Evolutionary conservation across 2,797 vertebrate species (phyloP).

Genomic region (Fistularia tabacaria): DNA sequence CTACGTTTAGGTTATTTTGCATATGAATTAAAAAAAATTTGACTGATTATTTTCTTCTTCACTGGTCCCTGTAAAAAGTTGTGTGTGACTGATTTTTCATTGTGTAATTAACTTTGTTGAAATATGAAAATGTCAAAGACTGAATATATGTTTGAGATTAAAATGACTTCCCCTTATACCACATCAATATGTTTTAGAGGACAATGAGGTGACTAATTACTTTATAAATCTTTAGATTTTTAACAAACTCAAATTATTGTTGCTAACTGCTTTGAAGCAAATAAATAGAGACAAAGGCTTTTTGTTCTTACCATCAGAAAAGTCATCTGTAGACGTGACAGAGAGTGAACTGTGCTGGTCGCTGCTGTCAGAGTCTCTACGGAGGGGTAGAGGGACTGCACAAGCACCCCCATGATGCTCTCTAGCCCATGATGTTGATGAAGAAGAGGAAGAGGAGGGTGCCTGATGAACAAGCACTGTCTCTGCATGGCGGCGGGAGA

Average conservation of each 20-base stretch:
- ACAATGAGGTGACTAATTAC: no score
- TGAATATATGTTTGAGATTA: neutral
- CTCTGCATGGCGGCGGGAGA: slow-evolving; percentile 80
- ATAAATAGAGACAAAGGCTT: no score
- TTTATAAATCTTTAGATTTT: no score
- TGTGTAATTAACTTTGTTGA: no score
- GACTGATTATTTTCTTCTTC: neutral
- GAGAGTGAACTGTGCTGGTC: slow-evolving; percentile 97
- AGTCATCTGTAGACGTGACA: slow-evolving; percentile 87
- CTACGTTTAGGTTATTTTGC: no score
- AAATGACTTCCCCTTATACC: no score
- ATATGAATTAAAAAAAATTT: no score
- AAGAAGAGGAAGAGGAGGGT: slow-evolving; percentile 67
- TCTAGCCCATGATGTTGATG: slow-evolving; percentile 76
- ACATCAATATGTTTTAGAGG: no score
- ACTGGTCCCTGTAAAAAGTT: neutral
- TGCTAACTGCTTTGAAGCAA: no score
- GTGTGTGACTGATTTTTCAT: neutral
- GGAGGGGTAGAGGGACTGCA: slow-evolving; percentile 75
- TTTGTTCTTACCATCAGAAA: slow-evolving; percentile 85
- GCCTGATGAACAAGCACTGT: slow-evolving; percentile 92
- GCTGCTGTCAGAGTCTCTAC: slow-evolving; percentile 88
- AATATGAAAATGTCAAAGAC: no score
- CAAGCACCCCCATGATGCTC: slow-evolving; percentile 78
- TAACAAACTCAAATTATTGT: no score